Percentiles rank a stretch among this genome's conserved stretches.
Conservation (phyloP, 2,113 vertebrate genomes). For the Gavialis gangeticus region DNA sequence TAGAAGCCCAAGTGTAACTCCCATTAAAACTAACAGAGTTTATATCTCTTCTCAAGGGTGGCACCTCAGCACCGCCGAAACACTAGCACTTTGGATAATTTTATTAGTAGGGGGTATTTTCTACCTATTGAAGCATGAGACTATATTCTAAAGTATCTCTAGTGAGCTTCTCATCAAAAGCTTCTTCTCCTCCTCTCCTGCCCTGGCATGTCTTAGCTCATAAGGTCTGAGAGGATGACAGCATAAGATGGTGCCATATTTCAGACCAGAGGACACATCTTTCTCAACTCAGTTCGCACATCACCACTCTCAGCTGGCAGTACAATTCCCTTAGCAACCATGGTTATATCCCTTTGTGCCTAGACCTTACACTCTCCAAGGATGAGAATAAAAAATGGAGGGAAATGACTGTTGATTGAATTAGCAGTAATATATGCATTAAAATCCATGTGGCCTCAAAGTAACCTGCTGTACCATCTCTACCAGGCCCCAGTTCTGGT, state of each 20-base stretch:
- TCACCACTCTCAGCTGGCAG: neutral
- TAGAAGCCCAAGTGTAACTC: neutral
- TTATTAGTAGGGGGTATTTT: neutral
- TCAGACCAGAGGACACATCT: neutral
- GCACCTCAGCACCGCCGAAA: too few relatives aligned
- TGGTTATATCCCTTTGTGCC: conserved; percentile 4
- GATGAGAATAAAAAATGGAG: neutral
- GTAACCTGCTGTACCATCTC: conserved; percentile 44
- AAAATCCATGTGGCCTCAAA: conserved; percentile 54
- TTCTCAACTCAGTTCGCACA: neutral
- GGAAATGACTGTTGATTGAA: conserved; percentile 64
- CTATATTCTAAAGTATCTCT: neutral
- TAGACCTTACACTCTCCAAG: accelerated
- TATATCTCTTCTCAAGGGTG: neutral
- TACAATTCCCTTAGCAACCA: neutral
- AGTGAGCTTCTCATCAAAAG: neutral
- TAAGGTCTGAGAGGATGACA: neutral
- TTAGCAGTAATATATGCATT: conserved; percentile 42
- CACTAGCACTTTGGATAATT: accelerated
- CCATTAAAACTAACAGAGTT: neutral
- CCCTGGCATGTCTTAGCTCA: neutral
- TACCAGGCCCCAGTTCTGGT: conserved; percentile 44
- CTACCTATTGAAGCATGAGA: neutral
- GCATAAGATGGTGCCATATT: neutral
- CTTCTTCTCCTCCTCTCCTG: neutral